These are phyloP conservation scores for Tapera naevia DNA, from an alignment of 2,797 vertebrate species.

Conservation along the genomic window DNA sequence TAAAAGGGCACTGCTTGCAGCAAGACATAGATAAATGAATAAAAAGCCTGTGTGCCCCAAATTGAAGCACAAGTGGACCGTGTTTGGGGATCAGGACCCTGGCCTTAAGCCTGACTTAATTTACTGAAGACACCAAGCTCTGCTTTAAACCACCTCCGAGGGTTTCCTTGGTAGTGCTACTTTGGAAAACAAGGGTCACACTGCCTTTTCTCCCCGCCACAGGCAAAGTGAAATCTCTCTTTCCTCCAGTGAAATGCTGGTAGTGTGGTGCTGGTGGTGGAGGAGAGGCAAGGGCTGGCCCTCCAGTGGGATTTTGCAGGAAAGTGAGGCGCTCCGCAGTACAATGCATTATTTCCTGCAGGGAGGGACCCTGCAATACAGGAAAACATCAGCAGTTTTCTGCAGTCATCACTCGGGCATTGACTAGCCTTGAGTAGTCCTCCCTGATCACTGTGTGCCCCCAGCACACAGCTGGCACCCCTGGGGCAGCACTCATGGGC, in stretches of 20 bases:
- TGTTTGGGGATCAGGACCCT: neutral
- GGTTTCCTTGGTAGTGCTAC: neutral
- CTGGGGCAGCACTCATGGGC: neutral
- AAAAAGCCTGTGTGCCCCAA: neutral
- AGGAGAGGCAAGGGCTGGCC: neutral
- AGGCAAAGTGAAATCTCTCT: neutral
- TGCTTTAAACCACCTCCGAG: neutral
- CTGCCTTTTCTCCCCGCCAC: neutral
- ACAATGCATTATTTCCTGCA: conserved; percentile 63
- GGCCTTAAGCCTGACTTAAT: neutral
- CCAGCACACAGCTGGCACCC: rapidly evolving
- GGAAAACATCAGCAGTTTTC: conserved; percentile 59
- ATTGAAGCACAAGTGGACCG: rapidly evolving
- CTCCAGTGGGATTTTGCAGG: neutral
- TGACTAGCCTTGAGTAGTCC: neutral
- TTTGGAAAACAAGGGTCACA: rapidly evolving
- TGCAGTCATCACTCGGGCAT: neutral
- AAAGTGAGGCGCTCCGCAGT: neutral
- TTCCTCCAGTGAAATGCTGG: rapidly evolving
- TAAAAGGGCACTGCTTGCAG: neutral
- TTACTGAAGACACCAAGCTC: neutral
- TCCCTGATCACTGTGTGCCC: neutral
- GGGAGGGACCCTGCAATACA: conserved; percentile 34
- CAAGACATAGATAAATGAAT: neutral
- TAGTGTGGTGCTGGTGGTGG: neutral